Evolutionary conservation across 30 jellyfish, hydroid and myxozoan species (phyloP).

Genomic region (Hydractinia echinata): DNA sequence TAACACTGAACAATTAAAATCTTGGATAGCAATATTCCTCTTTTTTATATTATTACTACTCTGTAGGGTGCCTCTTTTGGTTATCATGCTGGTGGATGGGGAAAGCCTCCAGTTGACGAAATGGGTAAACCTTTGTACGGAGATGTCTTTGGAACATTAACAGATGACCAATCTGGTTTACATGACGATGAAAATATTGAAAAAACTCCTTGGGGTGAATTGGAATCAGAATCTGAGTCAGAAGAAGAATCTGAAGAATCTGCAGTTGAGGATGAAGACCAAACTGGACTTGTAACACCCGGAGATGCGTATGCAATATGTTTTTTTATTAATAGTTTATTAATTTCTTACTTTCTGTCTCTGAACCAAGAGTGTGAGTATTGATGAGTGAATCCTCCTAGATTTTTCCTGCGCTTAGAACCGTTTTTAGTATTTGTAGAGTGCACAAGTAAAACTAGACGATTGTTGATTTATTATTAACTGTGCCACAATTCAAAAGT

Average conservation of each 20-base stretch:
- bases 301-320: slow-evolving; percentile 90
- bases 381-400: not conserved
- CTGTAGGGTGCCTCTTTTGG: slow-evolving; percentile 99
- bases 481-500: too few species aligned
- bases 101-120: slow-evolving; percentile 99
- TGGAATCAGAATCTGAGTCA: slow-evolving; percentile 90
- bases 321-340: not conserved
- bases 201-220: slow-evolving; percentile 98
- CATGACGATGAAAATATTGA: slow-evolving; percentile 76
- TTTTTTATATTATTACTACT: not conserved
- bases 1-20: too few species aligned
- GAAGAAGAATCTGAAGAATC: slow-evolving; percentile 82
- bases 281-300: slow-evolving; percentile 94
- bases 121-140: slow-evolving; percentile 98
- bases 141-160: slow-evolving; percentile 93
- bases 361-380: not conserved
- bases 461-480: too few species aligned
- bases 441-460: too few species aligned
- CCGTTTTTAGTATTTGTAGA: too few species aligned
- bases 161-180: slow-evolving; percentile 57
- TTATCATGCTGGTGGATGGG: slow-evolving; percentile 99
- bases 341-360: not conserved
- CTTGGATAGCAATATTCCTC: too few species aligned
- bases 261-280: slow-evolving; percentile 91
- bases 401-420: not conserved